Conservation (phyloP, 2,113 vertebrate species). For the Aspiorhynchus laticeps region DNA sequence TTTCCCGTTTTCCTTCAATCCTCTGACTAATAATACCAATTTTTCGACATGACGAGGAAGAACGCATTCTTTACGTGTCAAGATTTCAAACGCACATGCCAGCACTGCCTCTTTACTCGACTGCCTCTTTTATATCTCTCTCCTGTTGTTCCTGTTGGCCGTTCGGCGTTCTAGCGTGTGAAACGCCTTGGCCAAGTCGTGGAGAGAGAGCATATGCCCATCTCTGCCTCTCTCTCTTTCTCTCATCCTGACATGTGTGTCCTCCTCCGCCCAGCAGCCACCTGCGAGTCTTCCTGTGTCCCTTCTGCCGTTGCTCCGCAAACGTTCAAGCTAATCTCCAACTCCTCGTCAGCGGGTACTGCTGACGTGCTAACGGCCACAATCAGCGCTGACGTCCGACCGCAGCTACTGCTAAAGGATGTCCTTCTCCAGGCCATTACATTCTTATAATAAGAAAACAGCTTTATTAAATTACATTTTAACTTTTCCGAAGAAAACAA, state of each 20-base stretch:
- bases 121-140: slow-evolving; percentile 16
- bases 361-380: slow-evolving; percentile 51
- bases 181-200: slow-evolving; percentile 62
- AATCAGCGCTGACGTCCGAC: slow-evolving; percentile 44
- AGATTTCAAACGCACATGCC: slow-evolving; percentile 24
- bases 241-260: slow-evolving; percentile 62
- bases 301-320: slow-evolving; percentile 27
- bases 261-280: slow-evolving; percentile 66
- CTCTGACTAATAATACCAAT: slow-evolving; percentile 61
- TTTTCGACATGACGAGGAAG: background rate
- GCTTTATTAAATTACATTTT: too few species aligned
- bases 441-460: too few species aligned
- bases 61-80: background rate
- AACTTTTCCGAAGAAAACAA: background rate
- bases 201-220: slow-evolving; percentile 69
- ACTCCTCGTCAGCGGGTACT: slow-evolving; percentile 30
- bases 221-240: slow-evolving; percentile 56
- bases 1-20: slow-evolving; percentile 47
- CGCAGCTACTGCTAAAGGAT: background rate
- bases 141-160: slow-evolving; percentile 60
- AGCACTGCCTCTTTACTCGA: slow-evolving; percentile 12
- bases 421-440: background rate
- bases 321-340: slow-evolving; percentile 45
- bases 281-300: slow-evolving; percentile 58
- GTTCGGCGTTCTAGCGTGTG: slow-evolving; percentile 61